phyloP scores from a whole-genome alignment of 2,888 invertebrate genomes.

The Incurvaria masculella region DNA sequence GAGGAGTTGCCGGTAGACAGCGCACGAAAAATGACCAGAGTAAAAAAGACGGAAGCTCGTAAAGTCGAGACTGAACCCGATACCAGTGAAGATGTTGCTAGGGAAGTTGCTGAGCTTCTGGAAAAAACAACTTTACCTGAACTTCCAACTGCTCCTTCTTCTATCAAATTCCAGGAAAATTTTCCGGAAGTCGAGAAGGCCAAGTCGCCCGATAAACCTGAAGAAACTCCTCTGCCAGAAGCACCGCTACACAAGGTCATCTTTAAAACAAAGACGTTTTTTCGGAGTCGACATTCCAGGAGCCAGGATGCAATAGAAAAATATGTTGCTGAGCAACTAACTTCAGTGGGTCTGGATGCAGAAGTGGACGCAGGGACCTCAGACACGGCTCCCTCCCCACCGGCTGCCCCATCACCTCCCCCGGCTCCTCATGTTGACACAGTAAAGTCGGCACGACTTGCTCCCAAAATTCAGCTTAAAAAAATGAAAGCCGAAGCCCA shows the following conservation, averaged over 20 bases:
- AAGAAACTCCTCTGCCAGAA: conserved; percentile 26
- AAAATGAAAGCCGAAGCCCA: conserved; percentile 51
- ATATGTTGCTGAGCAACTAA: conserved; percentile 50
- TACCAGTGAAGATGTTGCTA: conserved; percentile 47
- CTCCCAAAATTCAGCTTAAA: conserved; percentile 51
- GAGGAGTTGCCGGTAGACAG: conserved; percentile 56
- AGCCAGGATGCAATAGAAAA: conserved; percentile 54
- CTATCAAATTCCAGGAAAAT: conserved; percentile 54
- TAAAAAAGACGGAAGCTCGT: conserved; percentile 42
- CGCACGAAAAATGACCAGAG: conserved; percentile 65
- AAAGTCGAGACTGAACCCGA: conserved; percentile 41
- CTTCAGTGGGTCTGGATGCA: too few species aligned
- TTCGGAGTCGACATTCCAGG: conserved; percentile 52
- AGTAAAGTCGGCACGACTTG: conserved; percentile 49
- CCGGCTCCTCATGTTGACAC: conserved; percentile 36
- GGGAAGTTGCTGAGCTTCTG: conserved; percentile 59
- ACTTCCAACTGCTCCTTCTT: conserved; percentile 51
- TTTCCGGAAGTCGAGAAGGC: conserved; percentile 52
- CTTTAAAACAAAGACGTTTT: conserved; percentile 54
- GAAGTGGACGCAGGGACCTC: too few species aligned
- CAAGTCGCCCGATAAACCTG: conserved; percentile 40
- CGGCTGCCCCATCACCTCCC: conserved; percentile 31
- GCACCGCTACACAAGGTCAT: conserved; percentile 39
- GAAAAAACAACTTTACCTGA: conserved; percentile 59
- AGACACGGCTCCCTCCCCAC: too few species aligned